These are phyloP conservation scores for Thunnus maccoyii DNA, from an alignment of 2,113 vertebrate species.

Conservation along the genomic window DNA sequence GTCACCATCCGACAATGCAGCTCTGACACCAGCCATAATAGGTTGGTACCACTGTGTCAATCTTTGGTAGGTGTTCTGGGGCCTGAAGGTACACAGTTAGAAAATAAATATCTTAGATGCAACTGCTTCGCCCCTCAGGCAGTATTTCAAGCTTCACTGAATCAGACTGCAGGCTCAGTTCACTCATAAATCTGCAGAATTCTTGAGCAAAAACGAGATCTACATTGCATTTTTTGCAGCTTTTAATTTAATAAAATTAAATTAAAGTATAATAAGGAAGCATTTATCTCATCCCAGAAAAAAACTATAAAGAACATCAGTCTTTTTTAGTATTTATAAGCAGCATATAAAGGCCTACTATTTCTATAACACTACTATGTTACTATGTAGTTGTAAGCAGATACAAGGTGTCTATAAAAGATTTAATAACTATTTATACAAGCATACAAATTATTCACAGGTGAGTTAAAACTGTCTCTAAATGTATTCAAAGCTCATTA, in stretches of 20 bases:
- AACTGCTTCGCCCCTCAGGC: constrained; percentile 64
- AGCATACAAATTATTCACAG: no score
- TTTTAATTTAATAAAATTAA: background rate
- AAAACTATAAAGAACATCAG: no score
- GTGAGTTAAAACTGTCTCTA: no score
- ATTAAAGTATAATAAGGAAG: background rate
- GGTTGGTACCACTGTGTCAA: constrained; percentile 56
- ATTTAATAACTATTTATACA: no score
- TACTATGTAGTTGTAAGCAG: no score
- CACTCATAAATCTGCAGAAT: constrained; percentile 22
- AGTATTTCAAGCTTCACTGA: constrained; percentile 52
- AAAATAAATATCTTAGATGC: constrained; percentile 67
- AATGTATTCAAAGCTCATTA: no score
- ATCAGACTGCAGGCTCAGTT: constrained; percentile 32
- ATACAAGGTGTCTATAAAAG: no score
- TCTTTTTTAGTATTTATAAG: no score
- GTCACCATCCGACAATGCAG: constrained; percentile 47
- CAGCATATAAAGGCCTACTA: no score
- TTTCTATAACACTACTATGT: no score
- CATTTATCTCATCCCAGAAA: background rate
- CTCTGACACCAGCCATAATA: constrained; percentile 63
- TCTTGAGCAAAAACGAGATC: constrained; percentile 25
- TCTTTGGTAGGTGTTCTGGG: constrained; percentile 63
- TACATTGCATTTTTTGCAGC: background rate
- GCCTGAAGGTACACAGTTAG: constrained; percentile 48